Conservation (phyloP, 2,113 vertebrate species). For the Heptranchias perlo region DNA sequence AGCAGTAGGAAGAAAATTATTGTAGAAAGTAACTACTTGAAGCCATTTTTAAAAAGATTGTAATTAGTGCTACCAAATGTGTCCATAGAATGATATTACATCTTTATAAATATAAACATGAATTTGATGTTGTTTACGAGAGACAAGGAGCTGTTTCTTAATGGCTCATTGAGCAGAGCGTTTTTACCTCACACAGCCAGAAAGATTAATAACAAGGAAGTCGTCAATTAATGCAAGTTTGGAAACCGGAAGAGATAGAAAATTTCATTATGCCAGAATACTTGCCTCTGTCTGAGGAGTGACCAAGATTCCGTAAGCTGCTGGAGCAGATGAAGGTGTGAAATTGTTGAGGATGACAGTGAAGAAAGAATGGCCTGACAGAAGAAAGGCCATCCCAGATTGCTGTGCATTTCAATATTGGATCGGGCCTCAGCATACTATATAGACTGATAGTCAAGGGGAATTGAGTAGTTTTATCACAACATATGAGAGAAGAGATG, state of each 20-base stretch:
- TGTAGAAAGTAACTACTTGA: background rate
- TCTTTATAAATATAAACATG: background rate
- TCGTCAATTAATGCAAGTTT: background rate
- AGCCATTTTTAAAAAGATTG: background rate
- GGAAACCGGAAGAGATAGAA: background rate
- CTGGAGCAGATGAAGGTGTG: background rate
- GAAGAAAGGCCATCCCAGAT: no score
- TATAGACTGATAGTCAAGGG: background rate
- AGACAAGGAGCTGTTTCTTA: background rate
- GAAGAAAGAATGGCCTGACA: no score
- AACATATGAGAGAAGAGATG: background rate
- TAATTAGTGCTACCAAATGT: no score
- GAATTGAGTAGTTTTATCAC: background rate
- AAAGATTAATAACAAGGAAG: background rate
- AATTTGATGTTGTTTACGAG: background rate
- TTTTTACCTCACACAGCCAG: background rate
- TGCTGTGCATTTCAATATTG: no score
- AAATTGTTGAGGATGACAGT: no score
- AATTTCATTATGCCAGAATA: background rate
- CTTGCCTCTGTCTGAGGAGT: background rate
- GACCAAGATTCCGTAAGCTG: background rate
- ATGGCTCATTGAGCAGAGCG: background rate
- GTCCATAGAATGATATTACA: no score
- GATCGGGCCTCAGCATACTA: no score
- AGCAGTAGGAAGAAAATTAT: background rate